phyloP scores from a whole-genome alignment of 2,797 vertebrate genomes.

The Crossoptilon crossoptilon region DNA sequence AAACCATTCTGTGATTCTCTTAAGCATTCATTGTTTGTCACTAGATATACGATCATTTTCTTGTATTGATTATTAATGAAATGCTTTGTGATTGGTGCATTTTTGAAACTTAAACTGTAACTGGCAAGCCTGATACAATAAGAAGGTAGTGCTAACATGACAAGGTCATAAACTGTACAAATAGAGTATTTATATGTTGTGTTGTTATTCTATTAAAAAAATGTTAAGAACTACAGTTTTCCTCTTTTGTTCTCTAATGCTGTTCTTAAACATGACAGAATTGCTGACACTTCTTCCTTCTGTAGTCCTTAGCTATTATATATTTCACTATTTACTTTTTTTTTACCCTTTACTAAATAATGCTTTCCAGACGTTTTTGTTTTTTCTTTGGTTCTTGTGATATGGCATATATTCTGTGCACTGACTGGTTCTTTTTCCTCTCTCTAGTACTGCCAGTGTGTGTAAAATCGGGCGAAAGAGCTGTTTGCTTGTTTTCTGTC shows the following conservation, averaged over 20 bases:
- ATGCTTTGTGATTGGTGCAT: background rate
- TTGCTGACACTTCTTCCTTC: background rate
- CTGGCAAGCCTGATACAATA: background rate
- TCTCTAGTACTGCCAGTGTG: background rate
- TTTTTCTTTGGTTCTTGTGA: constrained; percentile 19
- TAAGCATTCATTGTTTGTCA: background rate
- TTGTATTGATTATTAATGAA: background rate
- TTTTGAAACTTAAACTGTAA: background rate
- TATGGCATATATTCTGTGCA: background rate
- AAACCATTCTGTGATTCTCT: background rate
- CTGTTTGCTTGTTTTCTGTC: background rate
- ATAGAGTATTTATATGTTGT: background rate
- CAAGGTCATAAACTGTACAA: background rate
- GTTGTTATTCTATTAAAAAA: background rate
- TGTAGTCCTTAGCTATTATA: background rate
- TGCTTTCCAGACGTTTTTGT: background rate
- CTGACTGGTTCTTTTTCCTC: background rate
- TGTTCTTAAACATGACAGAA: background rate
- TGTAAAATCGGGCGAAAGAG: background rate
- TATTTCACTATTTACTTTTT: background rate
- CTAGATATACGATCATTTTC: background rate
- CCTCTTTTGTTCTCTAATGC: background rate
- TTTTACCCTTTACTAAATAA: background rate
- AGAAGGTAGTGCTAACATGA: background rate
- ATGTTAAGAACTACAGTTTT: background rate